Evolutionary conservation across 2,888 invertebrate species (phyloP).

Genomic region (Brenthis hecate): DNA sequence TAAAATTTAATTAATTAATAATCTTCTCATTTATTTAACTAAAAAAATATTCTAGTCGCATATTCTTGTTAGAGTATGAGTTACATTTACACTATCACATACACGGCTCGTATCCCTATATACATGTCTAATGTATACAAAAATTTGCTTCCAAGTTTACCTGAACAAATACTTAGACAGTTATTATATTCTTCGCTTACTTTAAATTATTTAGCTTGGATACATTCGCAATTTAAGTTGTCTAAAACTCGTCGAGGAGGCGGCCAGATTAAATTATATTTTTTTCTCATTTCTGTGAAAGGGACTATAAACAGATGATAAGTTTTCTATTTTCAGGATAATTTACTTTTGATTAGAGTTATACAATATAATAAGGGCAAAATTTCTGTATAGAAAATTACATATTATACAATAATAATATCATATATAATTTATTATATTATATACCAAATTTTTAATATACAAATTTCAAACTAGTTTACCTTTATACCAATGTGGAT

Average conservation of each 20-base stretch:
- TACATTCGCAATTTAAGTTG: constrained; percentile 80
- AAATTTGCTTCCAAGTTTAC: constrained; percentile 59
- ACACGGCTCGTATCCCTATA: not conserved
- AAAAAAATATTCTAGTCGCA: no score
- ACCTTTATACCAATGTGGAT: constrained; percentile 86
- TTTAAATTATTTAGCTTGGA: constrained; percentile 79
- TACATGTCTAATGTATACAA: not conserved
- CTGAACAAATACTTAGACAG: constrained; percentile 27
- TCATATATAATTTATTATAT: not conserved
- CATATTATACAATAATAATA: not conserved
- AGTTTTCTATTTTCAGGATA: constrained; percentile 19
- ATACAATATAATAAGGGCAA: not conserved
- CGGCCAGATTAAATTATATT: constrained; percentile 72
- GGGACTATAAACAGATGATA: constrained; percentile 42
- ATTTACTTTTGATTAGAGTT: constrained; percentile 2
- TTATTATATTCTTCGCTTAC: constrained; percentile 68
- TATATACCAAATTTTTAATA: not conserved
- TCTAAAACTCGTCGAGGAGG: constrained; percentile 70
- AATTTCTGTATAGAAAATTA: not conserved
- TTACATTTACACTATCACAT: no score
- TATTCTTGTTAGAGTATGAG: no score
- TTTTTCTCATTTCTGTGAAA: constrained; percentile 53
- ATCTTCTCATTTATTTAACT: no score
- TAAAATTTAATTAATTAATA: no score
- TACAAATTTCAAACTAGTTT: constrained; percentile 41